Conservation (phyloP, 1,140 invertebrate species). For the Monochamus saltuarius region DNA sequence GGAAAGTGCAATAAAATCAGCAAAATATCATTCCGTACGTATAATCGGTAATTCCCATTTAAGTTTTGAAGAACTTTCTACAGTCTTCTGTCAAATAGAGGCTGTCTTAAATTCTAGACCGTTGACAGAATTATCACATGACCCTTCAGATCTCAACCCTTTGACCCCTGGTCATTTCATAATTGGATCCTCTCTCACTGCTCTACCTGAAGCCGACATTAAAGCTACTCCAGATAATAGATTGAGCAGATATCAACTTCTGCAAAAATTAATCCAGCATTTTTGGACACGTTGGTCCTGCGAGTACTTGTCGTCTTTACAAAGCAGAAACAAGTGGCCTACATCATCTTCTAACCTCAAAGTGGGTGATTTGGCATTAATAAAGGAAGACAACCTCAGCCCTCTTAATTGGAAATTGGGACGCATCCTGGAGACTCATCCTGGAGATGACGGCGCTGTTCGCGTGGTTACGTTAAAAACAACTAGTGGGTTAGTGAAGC, state of each 20-base stretch:
- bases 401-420: no score
- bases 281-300: no score
- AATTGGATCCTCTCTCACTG: neutral
- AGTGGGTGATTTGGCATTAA: conserved; percentile 23
- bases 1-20: conserved; percentile 39
- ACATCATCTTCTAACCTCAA: neutral
- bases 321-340: no score
- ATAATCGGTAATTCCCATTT: neutral
- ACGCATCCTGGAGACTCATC: no score
- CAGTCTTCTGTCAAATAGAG: neutral
- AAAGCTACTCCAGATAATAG: neutral
- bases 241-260: no score
- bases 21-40: conserved; percentile 24
- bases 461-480: no score
- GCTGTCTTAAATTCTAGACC: neutral
- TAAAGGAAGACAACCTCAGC: conserved; percentile 34
- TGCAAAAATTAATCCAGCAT: no score
- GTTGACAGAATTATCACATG: neutral
- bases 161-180: no score
- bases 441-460: no score
- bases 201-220: neutral
- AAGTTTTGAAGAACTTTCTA: conserved; percentile 15
- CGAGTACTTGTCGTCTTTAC: no score
- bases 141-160: no score
- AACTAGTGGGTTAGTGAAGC: no score